These are phyloP conservation scores for Zootermopsis nevadensis DNA, from an alignment of 2,888 invertebrate species.

Conservation along the genomic window DNA sequence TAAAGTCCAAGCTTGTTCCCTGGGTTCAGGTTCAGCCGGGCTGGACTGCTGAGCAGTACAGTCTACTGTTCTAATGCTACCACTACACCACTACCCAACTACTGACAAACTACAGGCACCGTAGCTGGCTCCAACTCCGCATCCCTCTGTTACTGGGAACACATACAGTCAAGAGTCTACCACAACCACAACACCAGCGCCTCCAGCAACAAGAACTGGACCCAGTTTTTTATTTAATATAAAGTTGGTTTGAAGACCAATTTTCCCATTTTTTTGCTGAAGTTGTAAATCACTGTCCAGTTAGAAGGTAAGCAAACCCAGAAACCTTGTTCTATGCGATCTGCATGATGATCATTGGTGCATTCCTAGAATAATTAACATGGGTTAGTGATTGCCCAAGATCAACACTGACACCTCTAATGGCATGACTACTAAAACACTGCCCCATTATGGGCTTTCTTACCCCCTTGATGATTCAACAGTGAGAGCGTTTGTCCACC, in stretches of 20 bases:
- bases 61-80: constrained; percentile 34
- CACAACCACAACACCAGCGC: constrained; percentile 21
- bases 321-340: constrained; percentile 19
- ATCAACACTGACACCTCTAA: constrained; percentile 49
- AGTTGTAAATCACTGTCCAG: constrained; percentile 22
- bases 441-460: constrained; percentile 65
- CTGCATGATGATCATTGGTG: constrained; percentile 22
- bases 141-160: constrained; percentile 41
- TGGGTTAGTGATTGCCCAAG: constrained; percentile 49
- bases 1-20: constrained; percentile 20
- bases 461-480: constrained; percentile 95
- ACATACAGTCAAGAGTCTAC: constrained; percentile 28
- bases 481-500: constrained; percentile 90
- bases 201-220: constrained; percentile 25
- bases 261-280: constrained; percentile 37
- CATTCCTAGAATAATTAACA: constrained; percentile 52
- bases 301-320: constrained; percentile 39
- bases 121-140: constrained; percentile 36
- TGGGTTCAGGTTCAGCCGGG: constrained; percentile 37
- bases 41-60: constrained; percentile 34
- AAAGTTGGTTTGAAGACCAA: constrained; percentile 24
- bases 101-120: constrained; percentile 41
- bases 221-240: constrained; percentile 12
- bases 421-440: constrained; percentile 43
- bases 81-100: constrained; percentile 47